Conservation (phyloP, 2,113 vertebrate genomes). For the Myrmophylax atrothorax region DNA sequence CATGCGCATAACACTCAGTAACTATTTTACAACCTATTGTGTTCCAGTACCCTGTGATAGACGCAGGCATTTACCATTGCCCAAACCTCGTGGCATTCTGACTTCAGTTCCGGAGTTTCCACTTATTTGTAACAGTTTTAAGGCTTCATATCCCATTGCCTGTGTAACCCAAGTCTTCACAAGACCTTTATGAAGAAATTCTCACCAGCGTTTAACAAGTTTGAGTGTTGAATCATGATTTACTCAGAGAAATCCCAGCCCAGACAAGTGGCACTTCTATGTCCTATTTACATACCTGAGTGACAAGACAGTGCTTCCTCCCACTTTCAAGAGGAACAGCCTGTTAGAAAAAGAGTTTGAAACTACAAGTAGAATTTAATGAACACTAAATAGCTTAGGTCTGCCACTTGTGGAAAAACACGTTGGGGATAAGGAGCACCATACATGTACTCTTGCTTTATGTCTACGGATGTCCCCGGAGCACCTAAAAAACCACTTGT, state of each 20-base stretch:
- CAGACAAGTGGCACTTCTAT: not conserved
- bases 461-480: not conserved
- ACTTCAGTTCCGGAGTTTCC: not conserved
- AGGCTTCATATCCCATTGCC: not conserved
- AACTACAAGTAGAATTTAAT: not conserved
- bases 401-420: not conserved
- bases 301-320: not conserved
- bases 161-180: not conserved
- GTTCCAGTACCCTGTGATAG: not conserved
- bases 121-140: not conserved
- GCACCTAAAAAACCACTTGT: not conserved
- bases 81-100: not conserved
- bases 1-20: not conserved
- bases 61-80: not conserved
- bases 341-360: not conserved
- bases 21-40: conserved; percentile 10
- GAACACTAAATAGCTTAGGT: not conserved
- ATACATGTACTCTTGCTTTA: fast-evolving
- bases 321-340: not conserved
- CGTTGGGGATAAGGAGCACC: not conserved
- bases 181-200: not conserved
- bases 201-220: not conserved
- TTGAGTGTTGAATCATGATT: not conserved
- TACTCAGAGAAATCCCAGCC: not conserved
- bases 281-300: not conserved